Conservation (phyloP, 64 coral and sea anemone species). For the Montipora capricornis region DNA sequence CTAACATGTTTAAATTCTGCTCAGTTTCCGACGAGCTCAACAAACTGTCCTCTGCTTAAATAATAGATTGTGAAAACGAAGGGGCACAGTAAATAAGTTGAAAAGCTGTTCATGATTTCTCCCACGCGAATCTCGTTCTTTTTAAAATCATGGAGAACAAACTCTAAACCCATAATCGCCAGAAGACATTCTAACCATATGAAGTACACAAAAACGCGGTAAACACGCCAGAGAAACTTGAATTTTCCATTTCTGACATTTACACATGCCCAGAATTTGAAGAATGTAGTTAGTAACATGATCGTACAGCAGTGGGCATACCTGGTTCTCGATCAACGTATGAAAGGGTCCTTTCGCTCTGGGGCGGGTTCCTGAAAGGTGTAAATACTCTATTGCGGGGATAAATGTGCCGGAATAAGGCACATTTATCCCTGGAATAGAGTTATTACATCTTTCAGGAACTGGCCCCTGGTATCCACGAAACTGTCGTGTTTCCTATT, state of each 20-base stretch:
- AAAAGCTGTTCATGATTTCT: slow-evolving; percentile 69
- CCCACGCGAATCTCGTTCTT: slow-evolving; percentile 14
- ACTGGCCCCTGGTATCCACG: too few species aligned
- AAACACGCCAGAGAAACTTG: slow-evolving; percentile 45
- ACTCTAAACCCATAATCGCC: slow-evolving; percentile 69
- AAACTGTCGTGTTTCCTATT: too few species aligned
- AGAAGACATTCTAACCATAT: slow-evolving; percentile 55
- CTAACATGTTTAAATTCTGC: slow-evolving; percentile 33
- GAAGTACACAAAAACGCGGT: slow-evolving; percentile 13
- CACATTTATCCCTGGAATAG: too few species aligned
- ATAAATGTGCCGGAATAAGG: too few species aligned
- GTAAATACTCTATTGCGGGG: too few species aligned
- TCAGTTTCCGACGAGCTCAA: slow-evolving; percentile 53
- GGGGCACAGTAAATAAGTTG: slow-evolving; percentile 73
- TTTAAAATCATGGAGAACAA: slow-evolving; percentile 76
- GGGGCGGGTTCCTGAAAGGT: too few species aligned
- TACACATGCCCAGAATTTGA: slow-evolving; percentile 74
- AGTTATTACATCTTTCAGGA: too few species aligned
- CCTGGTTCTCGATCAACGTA: background rate
- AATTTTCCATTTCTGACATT: slow-evolving; percentile 34
- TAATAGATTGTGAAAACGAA: slow-evolving; percentile 71
- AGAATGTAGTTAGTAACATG: slow-evolving; percentile 45
- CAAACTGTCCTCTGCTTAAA: slow-evolving; percentile 74
- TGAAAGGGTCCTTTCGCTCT: too few species aligned
- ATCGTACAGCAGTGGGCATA: slow-evolving; percentile 11